These are phyloP conservation scores for Gymnodraco acuticeps DNA, from an alignment of 2,797 vertebrate genomes.

Conservation along the genomic window DNA sequence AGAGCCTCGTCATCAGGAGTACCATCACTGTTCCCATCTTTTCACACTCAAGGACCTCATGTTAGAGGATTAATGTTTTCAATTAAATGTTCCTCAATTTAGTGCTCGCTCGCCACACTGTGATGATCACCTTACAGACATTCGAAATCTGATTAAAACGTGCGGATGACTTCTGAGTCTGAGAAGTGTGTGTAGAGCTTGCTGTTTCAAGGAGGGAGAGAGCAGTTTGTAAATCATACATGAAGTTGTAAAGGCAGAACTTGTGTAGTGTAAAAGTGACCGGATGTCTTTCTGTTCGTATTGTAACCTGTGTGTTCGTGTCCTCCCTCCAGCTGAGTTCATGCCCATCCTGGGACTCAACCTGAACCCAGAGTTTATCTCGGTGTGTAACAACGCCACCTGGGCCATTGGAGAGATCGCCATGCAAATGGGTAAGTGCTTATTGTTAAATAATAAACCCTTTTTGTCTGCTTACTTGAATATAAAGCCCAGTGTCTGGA, in stretches of 20 bases:
- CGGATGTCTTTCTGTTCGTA: not conserved
- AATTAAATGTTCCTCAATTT: not conserved
- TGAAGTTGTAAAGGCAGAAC: not conserved
- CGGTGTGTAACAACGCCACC: no score
- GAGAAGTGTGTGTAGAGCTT: slow-evolving; percentile 69
- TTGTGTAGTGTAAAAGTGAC: not conserved
- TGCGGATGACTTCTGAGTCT: slow-evolving; percentile 66
- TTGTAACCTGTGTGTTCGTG: not conserved
- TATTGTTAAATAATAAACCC: not conserved
- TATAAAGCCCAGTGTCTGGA: slow-evolving; percentile 59
- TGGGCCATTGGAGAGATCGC: no score
- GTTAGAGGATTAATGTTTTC: not conserved
- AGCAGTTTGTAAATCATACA: not conserved
- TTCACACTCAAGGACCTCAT: not conserved
- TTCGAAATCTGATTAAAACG: slow-evolving; percentile 74
- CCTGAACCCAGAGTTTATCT: no score
- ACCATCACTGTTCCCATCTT: not conserved
- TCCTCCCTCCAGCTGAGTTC: no score
- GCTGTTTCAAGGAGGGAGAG: not conserved
- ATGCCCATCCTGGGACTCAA: no score
- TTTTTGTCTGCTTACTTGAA: not conserved
- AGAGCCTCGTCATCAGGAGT: slow-evolving; percentile 7
- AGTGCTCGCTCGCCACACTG: slow-evolving; percentile 22
- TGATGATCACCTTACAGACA: slow-evolving; percentile 77
- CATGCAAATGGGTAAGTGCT: no score